phyloP scores from a whole-genome alignment of 2,113 vertebrate species.

The Erythrolamprus reginae region DNA sequence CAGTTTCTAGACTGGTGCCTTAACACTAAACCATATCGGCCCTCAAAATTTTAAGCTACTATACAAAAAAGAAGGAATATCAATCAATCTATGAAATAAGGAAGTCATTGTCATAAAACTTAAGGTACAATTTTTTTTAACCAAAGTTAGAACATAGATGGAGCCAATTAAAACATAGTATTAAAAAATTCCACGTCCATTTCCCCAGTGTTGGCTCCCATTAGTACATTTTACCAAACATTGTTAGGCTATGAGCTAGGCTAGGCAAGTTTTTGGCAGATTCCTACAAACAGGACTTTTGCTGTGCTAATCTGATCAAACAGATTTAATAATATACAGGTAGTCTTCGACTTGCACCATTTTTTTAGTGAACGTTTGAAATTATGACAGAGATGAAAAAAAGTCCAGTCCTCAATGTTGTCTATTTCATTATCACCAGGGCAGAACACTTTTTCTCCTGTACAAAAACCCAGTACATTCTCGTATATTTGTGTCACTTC shows the following conservation, averaged over 20 bases:
- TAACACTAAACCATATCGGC: not conserved
- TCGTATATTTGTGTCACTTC: not conserved
- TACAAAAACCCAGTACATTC: not conserved
- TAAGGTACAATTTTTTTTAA: not conserved
- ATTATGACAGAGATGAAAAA: not conserved
- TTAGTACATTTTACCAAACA: not conserved
- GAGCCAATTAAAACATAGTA: not conserved
- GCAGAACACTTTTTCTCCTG: not conserved
- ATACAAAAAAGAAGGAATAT: not conserved
- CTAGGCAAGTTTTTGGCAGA: not conserved
- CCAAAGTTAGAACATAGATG: not conserved
- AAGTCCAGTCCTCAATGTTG: not conserved
- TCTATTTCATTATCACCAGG: not conserved
- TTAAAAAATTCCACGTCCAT: not conserved
- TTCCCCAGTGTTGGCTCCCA: not conserved
- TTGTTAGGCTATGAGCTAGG: not conserved
- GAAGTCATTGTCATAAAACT: not conserved
- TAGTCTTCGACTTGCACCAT: not conserved
- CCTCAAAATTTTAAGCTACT: not conserved
- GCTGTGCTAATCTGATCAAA: not conserved
- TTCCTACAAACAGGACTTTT: not conserved
- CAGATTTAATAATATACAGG: not conserved
- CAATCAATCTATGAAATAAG: not conserved
- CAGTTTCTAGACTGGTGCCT: not conserved
- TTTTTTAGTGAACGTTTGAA: not conserved